Conservation (phyloP, 1,140 invertebrate genomes). For the Conus ventricosus region DNA sequence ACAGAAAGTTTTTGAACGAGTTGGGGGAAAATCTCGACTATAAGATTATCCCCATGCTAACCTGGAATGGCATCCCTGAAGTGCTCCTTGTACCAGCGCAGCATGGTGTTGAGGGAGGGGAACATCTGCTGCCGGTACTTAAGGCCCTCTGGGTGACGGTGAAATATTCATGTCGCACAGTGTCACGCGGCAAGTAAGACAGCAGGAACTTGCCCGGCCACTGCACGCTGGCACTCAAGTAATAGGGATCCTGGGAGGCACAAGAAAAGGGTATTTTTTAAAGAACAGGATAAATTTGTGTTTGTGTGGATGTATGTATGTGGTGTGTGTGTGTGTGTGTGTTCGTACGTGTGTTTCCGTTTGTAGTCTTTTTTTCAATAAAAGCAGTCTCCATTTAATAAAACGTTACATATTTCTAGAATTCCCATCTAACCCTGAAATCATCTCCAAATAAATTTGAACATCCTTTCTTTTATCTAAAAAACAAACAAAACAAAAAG, state of each 20-base stretch:
- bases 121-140: conserved; percentile 93
- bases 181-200: conserved; percentile 91
- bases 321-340: too few relatives aligned
- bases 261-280: not conserved
- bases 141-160: conserved; percentile 93
- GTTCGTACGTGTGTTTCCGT: too few relatives aligned
- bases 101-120: conserved; percentile 86
- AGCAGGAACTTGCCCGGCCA: conserved; percentile 96
- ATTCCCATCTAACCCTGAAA: too few relatives aligned
- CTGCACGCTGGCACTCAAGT: conserved; percentile 78
- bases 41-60: conserved; percentile 18
- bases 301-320: not conserved
- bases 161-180: conserved; percentile 92
- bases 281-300: not conserved
- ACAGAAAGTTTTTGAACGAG: too few relatives aligned
- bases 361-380: too few relatives aligned
- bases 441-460: too few relatives aligned
- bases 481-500: too few relatives aligned
- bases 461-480: too few relatives aligned
- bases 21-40: too few relatives aligned
- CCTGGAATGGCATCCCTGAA: conserved; percentile 91
- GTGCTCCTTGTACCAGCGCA: conserved; percentile 99
- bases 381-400: too few relatives aligned
- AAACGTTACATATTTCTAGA: too few relatives aligned
- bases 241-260: conserved; percentile 71